Conservation (phyloP, 2,797 vertebrate species). For the Chrysocyon brachyurus region DNA sequence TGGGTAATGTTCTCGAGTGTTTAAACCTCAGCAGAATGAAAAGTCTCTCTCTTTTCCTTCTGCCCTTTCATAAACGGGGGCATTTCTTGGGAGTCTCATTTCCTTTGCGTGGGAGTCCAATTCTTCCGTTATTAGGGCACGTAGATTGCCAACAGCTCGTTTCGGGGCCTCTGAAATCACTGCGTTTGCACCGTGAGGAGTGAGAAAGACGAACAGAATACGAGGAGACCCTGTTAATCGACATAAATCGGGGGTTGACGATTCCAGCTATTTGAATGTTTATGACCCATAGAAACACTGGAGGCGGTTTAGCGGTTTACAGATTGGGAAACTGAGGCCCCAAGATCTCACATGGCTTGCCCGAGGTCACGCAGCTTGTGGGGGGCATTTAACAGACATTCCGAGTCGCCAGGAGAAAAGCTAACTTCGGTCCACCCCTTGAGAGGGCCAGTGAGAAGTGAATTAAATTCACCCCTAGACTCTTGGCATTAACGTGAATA, state of each 20-base stretch:
- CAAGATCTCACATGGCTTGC: not conserved
- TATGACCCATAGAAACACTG: not conserved
- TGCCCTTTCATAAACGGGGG: slow-evolving; percentile 70
- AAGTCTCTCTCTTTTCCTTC: slow-evolving; percentile 51
- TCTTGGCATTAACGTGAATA: not conserved
- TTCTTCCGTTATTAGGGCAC: not conserved
- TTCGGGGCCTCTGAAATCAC: not conserved
- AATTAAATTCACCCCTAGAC: not conserved
- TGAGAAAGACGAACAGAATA: not conserved
- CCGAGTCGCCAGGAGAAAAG: not conserved
- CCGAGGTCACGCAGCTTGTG: too few species aligned
- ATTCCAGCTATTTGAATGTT: not conserved
- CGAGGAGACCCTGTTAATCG: fast-evolving
- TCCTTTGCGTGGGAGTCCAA: slow-evolving; percentile 61
- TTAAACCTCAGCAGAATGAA: slow-evolving; percentile 31
- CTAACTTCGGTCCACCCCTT: not conserved
- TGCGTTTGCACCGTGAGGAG: not conserved
- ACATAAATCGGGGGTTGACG: not conserved
- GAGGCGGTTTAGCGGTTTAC: not conserved
- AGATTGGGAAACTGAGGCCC: not conserved
- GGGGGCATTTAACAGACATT: not conserved
- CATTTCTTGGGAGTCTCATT: slow-evolving; percentile 81
- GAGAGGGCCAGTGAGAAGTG: not conserved
- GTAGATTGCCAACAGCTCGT: not conserved
- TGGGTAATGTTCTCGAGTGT: slow-evolving; percentile 62